Evolutionary conservation across 2,888 invertebrate species (phyloP), one percentile per base, ranked within the genome.

Genomic region (Aspidiotus destructor): DNA sequence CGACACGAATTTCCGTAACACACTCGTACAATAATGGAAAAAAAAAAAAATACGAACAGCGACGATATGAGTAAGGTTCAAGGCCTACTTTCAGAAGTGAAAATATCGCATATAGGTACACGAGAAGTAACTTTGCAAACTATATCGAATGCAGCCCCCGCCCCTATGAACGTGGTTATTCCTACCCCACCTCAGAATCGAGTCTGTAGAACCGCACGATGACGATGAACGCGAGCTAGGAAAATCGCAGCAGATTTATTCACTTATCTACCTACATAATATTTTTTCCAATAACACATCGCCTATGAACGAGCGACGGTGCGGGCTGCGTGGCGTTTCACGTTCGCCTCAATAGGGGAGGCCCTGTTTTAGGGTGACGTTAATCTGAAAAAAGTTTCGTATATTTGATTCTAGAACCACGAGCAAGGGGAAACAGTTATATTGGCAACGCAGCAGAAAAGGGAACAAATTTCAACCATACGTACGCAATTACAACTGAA

Each of bases 341-440:
- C 28, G 28, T 28, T 28, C 28, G 28, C 28, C 67, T 42, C 58
- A 28, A 41, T 67, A 67, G 67, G 67, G 67, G 67, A 67, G 67
- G 67, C 67, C 28, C 67, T 67, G 67, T 60, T 67, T 28, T 67
- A 60, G 67, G 67, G 67, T 67, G 67, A 58, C 67, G 67, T 40
- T 48, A n/a, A 48, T 65, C 28, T 28, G 28, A 28, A 28, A 67
- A 67, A 67, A 67, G 58, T 67, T 65, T 67, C 52, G 58, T 67
- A 60, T 67, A 60, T 60, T 40, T 57, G 67, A 28, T 41, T 67
- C 48, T 67, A 15, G 28, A 28, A 41, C 13, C 41, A 11, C 8
- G 15, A n/a, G 28, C 28, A 28, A 28, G 28, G 61, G 41, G 61
- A 40, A 60, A 67, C 48, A 48, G 44, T n/a, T n/a, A n/a, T 58